Base-by-base conservation (phyloP, 2,113 vertebrate species). In the Oncorhynchus tshawytscha region DNA sequence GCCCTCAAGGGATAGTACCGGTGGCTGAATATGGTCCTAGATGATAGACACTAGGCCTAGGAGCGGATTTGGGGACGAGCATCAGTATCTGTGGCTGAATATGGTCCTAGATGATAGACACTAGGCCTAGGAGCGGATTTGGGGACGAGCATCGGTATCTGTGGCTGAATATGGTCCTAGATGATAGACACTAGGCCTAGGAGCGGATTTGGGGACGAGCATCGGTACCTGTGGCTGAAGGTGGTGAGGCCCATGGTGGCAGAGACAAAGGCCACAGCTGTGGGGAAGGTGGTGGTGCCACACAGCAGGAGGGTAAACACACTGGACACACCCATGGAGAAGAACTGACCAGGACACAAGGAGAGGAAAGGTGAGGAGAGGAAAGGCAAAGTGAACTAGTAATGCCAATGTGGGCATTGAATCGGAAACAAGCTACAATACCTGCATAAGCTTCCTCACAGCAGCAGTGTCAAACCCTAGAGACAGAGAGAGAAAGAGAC, bases 361-460 rank as follows among this genome's bases (percentile, higher is more conserved):
- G 39, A 45, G 67, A 68, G 39, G 39, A 39, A 39, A 39, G 34
- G 7, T 31, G 29, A 34, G 34, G 39, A 39, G 67, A 68, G 9
- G 39, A 45, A 45, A 45, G 39, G 39, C 39, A 31, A 8, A 18
- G 5, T 34, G n/a, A 2, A 69, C 67, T 20, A 45, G 39, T 9
- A 69, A 13, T 4, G 54, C 29, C 22, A n/a, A 18, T 66, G 54
- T 45, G 34, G 7, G 45, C 16, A 11, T 24, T 49, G 29, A 16
- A 22, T 54, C 4, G 1, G 49, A 72, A 13, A 59, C 24, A 27
- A 65, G 20, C n/a, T 59, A 45, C 31, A 68, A 74, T 92, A 99
- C 98, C 97, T 99, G 96, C 98, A 99, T 99, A 75, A 97, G 81
- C 71, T 99, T 99, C 77, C 98, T 95, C 71, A 98, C 95, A 0